Conservation (phyloP, 2,797 vertebrate genomes). For the Coregonus suidteri region DNA sequence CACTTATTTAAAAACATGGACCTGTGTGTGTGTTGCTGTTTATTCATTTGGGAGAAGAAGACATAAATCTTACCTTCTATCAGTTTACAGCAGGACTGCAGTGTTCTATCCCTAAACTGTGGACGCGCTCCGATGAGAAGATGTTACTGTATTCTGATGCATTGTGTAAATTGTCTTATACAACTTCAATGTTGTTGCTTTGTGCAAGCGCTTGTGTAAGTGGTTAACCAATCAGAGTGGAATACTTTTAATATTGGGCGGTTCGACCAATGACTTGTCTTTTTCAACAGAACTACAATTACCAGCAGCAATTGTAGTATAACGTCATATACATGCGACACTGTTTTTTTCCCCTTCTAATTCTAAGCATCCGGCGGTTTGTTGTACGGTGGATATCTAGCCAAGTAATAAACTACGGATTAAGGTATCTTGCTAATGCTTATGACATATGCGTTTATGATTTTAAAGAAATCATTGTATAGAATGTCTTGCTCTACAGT, state of each 20-base stretch:
- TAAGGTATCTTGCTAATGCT: background rate
- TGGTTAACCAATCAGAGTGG: conserved; percentile 56
- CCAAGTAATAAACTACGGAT: background rate
- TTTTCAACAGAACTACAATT: background rate
- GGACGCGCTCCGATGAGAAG: background rate
- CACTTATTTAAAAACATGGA: too few species aligned
- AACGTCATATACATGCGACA: background rate
- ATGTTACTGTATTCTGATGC: background rate
- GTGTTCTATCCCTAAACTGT: background rate
- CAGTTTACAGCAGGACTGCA: background rate
- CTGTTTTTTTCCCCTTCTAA: background rate
- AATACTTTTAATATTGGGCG: background rate
- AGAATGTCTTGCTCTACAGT: background rate
- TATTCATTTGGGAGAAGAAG: background rate
- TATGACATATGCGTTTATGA: background rate
- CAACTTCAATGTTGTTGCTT: conserved; percentile 34
- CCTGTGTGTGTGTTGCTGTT: background rate
- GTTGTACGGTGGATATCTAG: background rate
- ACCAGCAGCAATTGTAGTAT: background rate
- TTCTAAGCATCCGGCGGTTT: background rate
- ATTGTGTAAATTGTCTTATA: conserved; percentile 43
- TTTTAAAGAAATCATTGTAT: background rate
- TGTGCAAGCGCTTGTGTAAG: conserved; percentile 66
- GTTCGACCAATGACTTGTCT: conserved; percentile 51
- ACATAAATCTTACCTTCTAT: background rate